Conservation (phyloP, 92 coral and sea anemone genomes). For the Umimayanthus chanpuru region DNA sequence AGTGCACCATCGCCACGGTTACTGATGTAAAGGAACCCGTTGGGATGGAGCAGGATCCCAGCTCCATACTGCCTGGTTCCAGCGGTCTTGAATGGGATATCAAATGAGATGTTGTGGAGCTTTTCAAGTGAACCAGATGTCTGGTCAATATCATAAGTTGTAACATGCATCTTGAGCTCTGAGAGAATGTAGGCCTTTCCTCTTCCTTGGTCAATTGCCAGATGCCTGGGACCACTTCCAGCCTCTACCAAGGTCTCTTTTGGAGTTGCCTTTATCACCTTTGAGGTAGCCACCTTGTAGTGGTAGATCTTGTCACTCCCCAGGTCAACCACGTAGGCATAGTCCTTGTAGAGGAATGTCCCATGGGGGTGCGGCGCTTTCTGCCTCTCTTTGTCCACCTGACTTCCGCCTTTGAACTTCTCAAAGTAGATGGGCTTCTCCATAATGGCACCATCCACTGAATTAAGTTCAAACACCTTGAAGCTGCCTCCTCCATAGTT, state of each 20-base stretch:
- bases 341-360: constrained; percentile 16
- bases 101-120: constrained; percentile 20
- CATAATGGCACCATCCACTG: constrained; percentile 21
- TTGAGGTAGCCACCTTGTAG: constrained; percentile 1
- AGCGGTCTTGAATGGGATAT: constrained; percentile 4
- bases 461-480: constrained; percentile 3
- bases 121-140: background rate
- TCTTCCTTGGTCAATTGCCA: constrained; percentile 27
- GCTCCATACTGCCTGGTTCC: constrained; percentile 23
- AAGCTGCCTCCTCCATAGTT: constrained; percentile 21
- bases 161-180: constrained; percentile 32
- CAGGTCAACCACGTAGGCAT: constrained; percentile 32
- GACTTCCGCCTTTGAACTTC: constrained; percentile 33
- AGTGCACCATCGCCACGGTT: constrained; percentile 31
- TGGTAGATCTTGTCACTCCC: constrained; percentile 36
- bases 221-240: constrained; percentile 40
- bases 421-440: constrained; percentile 12
- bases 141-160: constrained; percentile 27
- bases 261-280: background rate
- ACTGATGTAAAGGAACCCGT: constrained; percentile 19
- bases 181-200: constrained; percentile 24
- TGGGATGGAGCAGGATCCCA: constrained; percentile 16
- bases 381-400: constrained; percentile 30
- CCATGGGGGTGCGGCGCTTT: constrained; percentile 32
- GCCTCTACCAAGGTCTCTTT: constrained; percentile 12